Evolutionary conservation across 1,140 invertebrate species (phyloP).

Genomic region (Sycobia sp.): DNA sequence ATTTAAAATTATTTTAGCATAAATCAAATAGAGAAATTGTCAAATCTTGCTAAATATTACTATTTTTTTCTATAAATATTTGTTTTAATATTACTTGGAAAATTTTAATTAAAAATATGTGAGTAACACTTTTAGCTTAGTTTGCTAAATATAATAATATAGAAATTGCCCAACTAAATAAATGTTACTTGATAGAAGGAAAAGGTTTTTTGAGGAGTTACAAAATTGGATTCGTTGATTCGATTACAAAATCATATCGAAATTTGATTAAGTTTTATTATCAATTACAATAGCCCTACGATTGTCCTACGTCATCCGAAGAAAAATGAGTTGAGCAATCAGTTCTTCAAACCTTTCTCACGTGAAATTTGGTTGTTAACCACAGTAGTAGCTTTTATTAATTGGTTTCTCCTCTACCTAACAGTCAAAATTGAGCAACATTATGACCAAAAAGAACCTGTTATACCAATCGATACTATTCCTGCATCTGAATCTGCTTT

Average conservation of each 20-base stretch:
- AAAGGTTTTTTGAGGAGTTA: no score
- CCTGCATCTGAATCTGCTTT: conserved; percentile 47
- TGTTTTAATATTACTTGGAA: no score
- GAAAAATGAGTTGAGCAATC: conserved; percentile 64
- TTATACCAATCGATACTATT: conserved; percentile 24
- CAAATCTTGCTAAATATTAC: no score
- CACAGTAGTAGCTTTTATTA: conserved; percentile 33
- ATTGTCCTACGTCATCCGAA: conserved; percentile 72
- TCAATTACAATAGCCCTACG: conserved; percentile 53
- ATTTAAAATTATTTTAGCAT: no score
- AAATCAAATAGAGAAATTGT: no score
- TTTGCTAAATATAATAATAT: no score
- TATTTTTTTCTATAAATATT: no score
- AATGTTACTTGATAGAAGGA: no score
- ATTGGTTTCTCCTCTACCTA: conserved; percentile 39
- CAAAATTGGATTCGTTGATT: no score
- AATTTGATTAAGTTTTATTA: not conserved
- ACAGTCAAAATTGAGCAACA: conserved; percentile 36
- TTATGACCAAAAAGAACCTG: not conserved
- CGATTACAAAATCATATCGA: conserved; percentile 21
- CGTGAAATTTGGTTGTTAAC: conserved; percentile 43
- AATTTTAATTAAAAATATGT: no score
- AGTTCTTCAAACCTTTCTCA: conserved; percentile 47
- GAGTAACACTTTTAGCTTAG: no score
- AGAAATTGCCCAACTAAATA: no score